Evolutionary conservation across 2,113 vertebrate genomes (phyloP).

Genomic region (Ochotona curzoniae): DNA sequence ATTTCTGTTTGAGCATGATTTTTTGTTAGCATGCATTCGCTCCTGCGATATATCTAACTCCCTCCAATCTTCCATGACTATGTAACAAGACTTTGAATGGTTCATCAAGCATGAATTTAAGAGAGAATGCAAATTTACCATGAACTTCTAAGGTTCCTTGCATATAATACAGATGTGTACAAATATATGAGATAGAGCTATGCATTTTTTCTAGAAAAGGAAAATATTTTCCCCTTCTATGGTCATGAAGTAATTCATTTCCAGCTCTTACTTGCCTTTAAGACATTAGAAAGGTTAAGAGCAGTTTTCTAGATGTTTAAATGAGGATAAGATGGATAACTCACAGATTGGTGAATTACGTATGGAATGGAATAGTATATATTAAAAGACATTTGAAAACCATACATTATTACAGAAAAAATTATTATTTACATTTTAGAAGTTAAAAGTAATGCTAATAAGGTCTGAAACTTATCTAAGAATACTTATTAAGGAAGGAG

Average conservation of each 20-base stretch:
- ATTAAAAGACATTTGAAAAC: conserved; percentile 27
- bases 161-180: not conserved
- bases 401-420: not conserved
- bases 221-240: not conserved
- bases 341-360: not conserved
- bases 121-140: too few relatives aligned
- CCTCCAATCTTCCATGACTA: not conserved
- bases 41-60: not conserved
- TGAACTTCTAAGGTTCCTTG: too few relatives aligned
- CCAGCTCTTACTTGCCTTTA: not conserved
- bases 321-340: not conserved
- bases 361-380: not conserved
- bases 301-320: conserved; percentile 8
- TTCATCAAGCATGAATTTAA: too few relatives aligned
- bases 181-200: not conserved
- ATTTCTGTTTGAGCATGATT: not conserved
- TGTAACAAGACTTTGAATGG: too few relatives aligned
- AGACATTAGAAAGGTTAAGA: not conserved
- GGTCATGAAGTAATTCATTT: conserved; percentile 7
- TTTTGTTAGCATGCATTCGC: not conserved
- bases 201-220: conserved; percentile 11
- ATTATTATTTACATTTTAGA: not conserved
- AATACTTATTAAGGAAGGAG: conserved; percentile 1
- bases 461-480: not conserved
- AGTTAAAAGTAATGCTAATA: not conserved